Conservation (phyloP, 2,797 vertebrate genomes). For the Mastacembelus armatus region DNA sequence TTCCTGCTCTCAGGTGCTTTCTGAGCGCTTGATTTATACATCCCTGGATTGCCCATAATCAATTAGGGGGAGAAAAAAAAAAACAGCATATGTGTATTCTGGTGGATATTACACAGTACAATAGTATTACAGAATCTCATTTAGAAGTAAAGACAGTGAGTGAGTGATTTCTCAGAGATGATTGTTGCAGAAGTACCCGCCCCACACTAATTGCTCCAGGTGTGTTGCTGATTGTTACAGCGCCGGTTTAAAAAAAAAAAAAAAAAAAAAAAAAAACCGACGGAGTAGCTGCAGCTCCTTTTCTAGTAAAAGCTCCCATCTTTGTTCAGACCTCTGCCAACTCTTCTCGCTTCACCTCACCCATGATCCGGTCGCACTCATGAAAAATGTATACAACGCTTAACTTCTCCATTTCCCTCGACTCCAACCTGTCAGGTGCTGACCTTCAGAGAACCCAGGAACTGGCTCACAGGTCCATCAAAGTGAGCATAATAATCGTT, state of each 20-base stretch:
- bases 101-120: too few relatives aligned
- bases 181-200: background rate
- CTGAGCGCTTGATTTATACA: background rate
- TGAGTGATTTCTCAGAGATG: too few relatives aligned
- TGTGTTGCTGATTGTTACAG: constrained; percentile 59
- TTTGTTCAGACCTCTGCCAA: background rate
- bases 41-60: background rate
- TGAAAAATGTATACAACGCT: constrained; percentile 59
- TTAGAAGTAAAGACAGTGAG: too few relatives aligned
- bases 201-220: constrained; percentile 72
- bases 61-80: too few relatives aligned
- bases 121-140: too few relatives aligned
- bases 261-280: too few relatives aligned
- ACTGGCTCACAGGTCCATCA: constrained; percentile 78
- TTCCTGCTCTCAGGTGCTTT: background rate
- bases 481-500: constrained; percentile 81
- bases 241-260: background rate
- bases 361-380: constrained; percentile 21
- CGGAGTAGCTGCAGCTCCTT: constrained; percentile 21
- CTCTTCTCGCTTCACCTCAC: background rate
- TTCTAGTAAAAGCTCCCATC: background rate
- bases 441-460: constrained; percentile 65
- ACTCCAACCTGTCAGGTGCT: constrained; percentile 51
- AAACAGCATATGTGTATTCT: too few relatives aligned
- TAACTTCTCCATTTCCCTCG: constrained; percentile 49